Conservation (phyloP, 2,888 invertebrate species). For the Netelia melanura region DNA sequence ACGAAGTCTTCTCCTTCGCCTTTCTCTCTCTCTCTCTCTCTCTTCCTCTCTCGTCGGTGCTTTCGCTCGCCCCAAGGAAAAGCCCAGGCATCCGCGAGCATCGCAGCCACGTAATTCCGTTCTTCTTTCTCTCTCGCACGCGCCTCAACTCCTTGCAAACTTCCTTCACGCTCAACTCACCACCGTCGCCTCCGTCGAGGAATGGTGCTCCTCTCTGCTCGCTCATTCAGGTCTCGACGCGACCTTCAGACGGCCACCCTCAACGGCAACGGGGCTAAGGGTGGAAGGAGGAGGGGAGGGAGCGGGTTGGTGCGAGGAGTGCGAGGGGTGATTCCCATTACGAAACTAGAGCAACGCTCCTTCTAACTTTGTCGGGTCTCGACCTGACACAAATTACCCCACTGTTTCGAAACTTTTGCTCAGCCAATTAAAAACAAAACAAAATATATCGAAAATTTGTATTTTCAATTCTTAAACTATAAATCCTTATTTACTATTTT, state of each 20-base stretch:
- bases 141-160: slow-evolving; percentile 71
- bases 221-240: slow-evolving; percentile 74
- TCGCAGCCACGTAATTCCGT: slow-evolving; percentile 69
- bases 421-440: slow-evolving; percentile 6
- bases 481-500: not conserved
- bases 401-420: slow-evolving; percentile 39
- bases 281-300: too few relatives aligned
- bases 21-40: slow-evolving; percentile 58
- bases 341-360: slow-evolving; percentile 74
- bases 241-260: slow-evolving; percentile 76
- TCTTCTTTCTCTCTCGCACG: slow-evolving; percentile 72
- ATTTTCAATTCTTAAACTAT: not conserved
- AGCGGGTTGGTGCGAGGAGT: slow-evolving; percentile 69
- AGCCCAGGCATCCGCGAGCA: slow-evolving; percentile 22
- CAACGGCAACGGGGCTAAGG: slow-evolving; percentile 66
- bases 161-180: slow-evolving; percentile 71
- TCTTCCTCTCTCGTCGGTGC: slow-evolving; percentile 57
- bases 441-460: not conserved
- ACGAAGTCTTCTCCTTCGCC: slow-evolving; percentile 52
- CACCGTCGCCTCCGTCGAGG: slow-evolving; percentile 69
- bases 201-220: slow-evolving; percentile 61
- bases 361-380: slow-evolving; percentile 57
- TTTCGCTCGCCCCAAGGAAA: slow-evolving; percentile 62
- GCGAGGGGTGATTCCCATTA: slow-evolving; percentile 75
- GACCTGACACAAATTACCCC: slow-evolving; percentile 48